Percentiles rank a stretch among this genome's conserved stretches.
phyloP scores from a whole-genome alignment of 1,140 invertebrate species.

The Bombus difficillimus region DNA sequence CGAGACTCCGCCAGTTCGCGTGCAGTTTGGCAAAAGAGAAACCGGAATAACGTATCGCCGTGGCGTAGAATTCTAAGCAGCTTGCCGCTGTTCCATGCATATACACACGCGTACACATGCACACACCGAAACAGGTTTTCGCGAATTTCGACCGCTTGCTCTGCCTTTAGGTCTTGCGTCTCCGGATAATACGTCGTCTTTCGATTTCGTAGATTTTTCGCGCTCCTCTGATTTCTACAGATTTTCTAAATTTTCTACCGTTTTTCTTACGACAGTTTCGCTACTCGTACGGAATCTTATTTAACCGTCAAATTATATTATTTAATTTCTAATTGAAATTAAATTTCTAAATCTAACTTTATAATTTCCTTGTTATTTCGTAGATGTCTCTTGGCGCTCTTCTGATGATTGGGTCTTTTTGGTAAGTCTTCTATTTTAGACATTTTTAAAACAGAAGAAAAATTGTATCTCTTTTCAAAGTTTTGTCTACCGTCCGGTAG shows the following conservation, averaged over 20 bases:
- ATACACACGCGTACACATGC: neutral
- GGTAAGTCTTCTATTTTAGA: neutral
- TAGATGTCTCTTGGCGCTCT: neutral
- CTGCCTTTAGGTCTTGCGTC: neutral
- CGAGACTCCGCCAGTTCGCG: constrained; percentile 33
- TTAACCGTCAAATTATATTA: accelerated
- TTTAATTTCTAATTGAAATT: too few relatives aligned
- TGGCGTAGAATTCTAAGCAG: constrained; percentile 59
- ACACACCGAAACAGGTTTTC: constrained; percentile 53
- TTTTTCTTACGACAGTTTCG: too few relatives aligned
- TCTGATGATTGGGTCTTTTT: too few relatives aligned
- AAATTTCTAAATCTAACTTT: neutral
- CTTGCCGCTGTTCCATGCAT: neutral
- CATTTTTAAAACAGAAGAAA: neutral
- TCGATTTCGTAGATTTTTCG: too few relatives aligned
- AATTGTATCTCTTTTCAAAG: neutral
- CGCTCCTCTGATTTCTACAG: neutral
- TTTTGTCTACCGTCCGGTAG: neutral
- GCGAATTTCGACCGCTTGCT: constrained; percentile 45
- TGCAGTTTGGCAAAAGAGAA: constrained; percentile 56
- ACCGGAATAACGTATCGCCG: constrained; percentile 59
- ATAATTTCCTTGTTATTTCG: neutral
- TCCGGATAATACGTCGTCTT: neutral
- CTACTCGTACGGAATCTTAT: too few relatives aligned
- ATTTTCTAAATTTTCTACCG: too few relatives aligned